These are phyloP conservation scores for Nibea albiflora DNA, from an alignment of 2,113 vertebrate genomes.

Conservation along the genomic window DNA sequence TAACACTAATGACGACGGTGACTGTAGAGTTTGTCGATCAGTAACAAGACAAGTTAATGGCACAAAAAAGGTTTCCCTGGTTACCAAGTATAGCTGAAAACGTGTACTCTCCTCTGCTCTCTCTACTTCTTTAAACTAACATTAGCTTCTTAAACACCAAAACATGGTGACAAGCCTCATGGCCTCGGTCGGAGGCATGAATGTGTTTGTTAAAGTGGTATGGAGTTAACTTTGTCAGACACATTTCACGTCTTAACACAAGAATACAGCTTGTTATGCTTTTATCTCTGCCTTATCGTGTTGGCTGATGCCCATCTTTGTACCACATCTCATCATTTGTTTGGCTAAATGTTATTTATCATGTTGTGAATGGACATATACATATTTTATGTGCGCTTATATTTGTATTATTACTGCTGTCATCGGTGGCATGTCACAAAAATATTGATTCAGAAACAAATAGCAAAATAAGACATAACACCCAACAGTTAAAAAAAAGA, in stretches of 20 bases:
- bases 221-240: neutral
- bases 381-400: too few species aligned
- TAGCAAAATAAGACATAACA: too few species aligned
- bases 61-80: neutral
- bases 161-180: neutral
- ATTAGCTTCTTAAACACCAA: neutral
- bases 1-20: neutral
- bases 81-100: neutral
- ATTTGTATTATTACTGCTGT: too few species aligned
- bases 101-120: neutral
- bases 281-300: neutral
- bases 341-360: neutral
- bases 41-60: neutral
- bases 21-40: neutral
- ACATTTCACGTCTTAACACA: neutral
- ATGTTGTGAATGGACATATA: neutral
- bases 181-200: neutral
- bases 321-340: neutral
- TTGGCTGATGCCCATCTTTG: neutral
- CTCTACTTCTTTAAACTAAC: neutral
- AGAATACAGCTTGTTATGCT: neutral
- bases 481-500: neutral
- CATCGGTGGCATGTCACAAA: neutral
- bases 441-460: neutral
- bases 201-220: neutral